phyloP scores from a whole-genome alignment of 2,113 vertebrate species.

The Dicrurus megarhynchus region DNA sequence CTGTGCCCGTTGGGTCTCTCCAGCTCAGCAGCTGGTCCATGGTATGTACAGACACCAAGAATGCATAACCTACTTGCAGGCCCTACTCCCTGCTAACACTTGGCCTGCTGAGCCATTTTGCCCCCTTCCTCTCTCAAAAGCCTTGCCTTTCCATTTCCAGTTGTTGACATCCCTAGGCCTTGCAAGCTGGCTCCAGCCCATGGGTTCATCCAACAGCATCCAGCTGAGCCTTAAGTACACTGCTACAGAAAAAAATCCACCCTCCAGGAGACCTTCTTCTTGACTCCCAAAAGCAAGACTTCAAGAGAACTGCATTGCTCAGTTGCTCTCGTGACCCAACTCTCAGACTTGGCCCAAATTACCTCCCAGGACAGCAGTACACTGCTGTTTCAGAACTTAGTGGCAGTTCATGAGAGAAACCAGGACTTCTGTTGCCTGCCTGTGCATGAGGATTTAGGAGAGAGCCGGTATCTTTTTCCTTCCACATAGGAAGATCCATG shows the following conservation, averaged over 20 bases:
- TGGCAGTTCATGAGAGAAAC: not conserved
- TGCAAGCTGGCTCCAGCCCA: not conserved
- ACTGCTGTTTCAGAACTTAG: not conserved
- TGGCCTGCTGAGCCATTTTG: not conserved
- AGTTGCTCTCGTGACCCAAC: not conserved
- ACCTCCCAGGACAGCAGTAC: not conserved
- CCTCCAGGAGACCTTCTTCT: not conserved
- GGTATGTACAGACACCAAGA: not conserved
- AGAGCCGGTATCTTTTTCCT: not conserved
- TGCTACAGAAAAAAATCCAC: not conserved
- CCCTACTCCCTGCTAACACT: no score
- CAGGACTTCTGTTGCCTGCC: not conserved
- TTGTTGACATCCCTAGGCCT: not conserved
- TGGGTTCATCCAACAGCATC: not conserved
- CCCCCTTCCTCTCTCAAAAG: not conserved
- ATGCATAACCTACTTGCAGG: not conserved
- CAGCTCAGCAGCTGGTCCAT: accelerated
- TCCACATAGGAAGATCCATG: not conserved
- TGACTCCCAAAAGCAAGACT: not conserved
- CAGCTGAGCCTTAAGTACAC: not conserved
- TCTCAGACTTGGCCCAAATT: not conserved
- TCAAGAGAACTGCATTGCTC: not conserved
- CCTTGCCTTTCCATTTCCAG: not conserved
- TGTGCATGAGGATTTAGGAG: not conserved
- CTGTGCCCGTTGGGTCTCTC: not conserved